A percentile compares a stretch with the other conserved stretches of the same genome.
Conservation (phyloP, 2,113 vertebrate species). For the Ifrita kowaldi region DNA sequence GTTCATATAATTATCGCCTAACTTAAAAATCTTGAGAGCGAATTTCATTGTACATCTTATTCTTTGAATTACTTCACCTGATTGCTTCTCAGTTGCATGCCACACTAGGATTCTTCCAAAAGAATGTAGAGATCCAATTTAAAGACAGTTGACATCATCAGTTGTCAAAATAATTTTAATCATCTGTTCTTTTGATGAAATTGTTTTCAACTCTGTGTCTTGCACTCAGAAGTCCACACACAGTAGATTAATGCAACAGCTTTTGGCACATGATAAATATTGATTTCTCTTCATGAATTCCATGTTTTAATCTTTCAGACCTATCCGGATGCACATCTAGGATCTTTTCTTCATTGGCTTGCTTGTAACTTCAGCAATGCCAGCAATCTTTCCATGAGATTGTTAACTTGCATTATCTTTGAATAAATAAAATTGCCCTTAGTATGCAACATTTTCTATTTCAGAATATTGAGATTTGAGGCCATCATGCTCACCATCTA, state of each 20-base stretch:
- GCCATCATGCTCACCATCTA: background rate
- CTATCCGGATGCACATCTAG: background rate
- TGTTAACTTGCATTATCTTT: background rate
- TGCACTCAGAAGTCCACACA: background rate
- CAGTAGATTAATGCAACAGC: background rate
- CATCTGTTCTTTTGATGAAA: background rate
- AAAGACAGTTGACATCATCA: background rate
- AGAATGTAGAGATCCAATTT: background rate
- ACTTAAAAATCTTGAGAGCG: background rate
- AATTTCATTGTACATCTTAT: background rate
- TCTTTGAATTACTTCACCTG: background rate
- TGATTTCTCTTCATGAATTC: background rate
- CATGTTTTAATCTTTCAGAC: background rate
- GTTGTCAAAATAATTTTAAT: background rate
- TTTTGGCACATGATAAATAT: background rate
- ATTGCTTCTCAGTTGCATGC: background rate
- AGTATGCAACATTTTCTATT: background rate
- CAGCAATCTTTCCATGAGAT: background rate
- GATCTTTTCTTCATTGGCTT: background rate
- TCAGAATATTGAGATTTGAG: background rate
- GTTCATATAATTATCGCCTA: background rate
- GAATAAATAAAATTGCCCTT: background rate
- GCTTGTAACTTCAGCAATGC: background rate
- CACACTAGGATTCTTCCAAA: background rate
- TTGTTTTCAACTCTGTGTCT: background rate